Percentiles rank a stretch among this genome's conserved stretches.
Evolutionary conservation across 2,888 invertebrate genomes (phyloP).

Genomic region (Mechanitis messenoides): DNA sequence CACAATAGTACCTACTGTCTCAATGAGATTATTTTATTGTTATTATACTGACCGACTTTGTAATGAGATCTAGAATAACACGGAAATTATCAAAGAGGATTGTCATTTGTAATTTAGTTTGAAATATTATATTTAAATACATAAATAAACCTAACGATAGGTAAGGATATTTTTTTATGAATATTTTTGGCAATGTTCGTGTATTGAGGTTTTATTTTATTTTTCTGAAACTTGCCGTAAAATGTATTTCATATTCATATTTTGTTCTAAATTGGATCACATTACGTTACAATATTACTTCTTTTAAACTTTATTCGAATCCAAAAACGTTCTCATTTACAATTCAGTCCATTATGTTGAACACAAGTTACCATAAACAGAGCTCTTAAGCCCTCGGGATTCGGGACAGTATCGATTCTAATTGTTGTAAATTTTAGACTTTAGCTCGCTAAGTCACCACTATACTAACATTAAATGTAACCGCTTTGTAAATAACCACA

Average conservation of each 20-base stretch:
- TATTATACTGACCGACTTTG: conserved; percentile 24
- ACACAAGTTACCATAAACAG: conserved; percentile 7
- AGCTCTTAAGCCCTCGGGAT: conserved; percentile 14
- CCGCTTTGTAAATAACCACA: no score
- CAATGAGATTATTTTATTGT: conserved; percentile 53
- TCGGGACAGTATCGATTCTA: conserved; percentile 18
- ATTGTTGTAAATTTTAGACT: conserved; percentile 10
- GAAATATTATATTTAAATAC: neutral
- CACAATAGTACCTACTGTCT: conserved; percentile 38
- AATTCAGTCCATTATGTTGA: conserved; percentile 3
- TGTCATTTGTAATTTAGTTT: neutral
- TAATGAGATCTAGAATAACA: conserved; percentile 4
- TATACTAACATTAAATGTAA: neutral
- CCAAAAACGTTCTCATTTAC: conserved; percentile 3
- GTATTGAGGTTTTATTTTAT: no score
- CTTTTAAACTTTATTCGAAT: neutral
- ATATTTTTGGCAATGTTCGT: no score
- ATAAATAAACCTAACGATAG: neutral
- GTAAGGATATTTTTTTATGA: no score
- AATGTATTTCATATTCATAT: no score
- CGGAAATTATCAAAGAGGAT: conserved; percentile 1
- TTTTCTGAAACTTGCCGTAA: no score
- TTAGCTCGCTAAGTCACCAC: neutral
- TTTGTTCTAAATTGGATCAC: neutral
- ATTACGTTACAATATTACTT: neutral